A percentile compares a stretch with the other conserved stretches of the same genome.
phyloP scores from a whole-genome alignment of 2,888 invertebrate genomes.

The Bellardia bayeri region DNA sequence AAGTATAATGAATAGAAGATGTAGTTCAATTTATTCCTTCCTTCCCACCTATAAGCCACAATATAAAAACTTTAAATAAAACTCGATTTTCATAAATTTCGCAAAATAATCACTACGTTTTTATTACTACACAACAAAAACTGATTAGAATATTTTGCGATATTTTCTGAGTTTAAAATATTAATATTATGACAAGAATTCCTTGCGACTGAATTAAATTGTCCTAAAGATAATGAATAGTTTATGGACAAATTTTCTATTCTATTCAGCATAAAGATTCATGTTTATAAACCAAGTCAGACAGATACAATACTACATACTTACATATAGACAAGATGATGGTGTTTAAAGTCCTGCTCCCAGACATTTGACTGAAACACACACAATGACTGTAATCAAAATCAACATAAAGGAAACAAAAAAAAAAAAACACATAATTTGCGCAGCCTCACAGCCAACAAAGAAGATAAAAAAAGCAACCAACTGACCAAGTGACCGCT shows the following conservation, averaged over 20 bases:
- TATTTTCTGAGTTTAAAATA: slow-evolving; percentile 23
- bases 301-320: not conserved
- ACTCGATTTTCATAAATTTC: not conserved
- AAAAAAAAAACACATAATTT: slow-evolving; percentile 21
- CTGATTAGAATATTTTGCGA: not conserved
- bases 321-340: slow-evolving; percentile 18
- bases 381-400: slow-evolving; percentile 62
- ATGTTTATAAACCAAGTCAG: slow-evolving; percentile 3
- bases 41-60: too few species aligned
- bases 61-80: too few species aligned
- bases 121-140: slow-evolving; percentile 12
- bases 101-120: not conserved
- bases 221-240: slow-evolving; percentile 57
- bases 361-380: slow-evolving; percentile 51
- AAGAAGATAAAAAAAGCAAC: slow-evolving; percentile 25
- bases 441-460: not conserved
- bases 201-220: slow-evolving; percentile 56
- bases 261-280: slow-evolving; percentile 42
- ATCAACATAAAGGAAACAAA: slow-evolving; percentile 38
- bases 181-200: slow-evolving; percentile 53
- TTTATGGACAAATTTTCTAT: slow-evolving; percentile 60
- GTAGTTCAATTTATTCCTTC: too few species aligned
- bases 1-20: not conserved
- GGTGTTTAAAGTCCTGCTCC: slow-evolving; percentile 51
- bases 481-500: slow-evolving; percentile 71